Base-by-base conservation (phyloP, 2,888 invertebrate species). In the Diogma glabrata region DNA sequence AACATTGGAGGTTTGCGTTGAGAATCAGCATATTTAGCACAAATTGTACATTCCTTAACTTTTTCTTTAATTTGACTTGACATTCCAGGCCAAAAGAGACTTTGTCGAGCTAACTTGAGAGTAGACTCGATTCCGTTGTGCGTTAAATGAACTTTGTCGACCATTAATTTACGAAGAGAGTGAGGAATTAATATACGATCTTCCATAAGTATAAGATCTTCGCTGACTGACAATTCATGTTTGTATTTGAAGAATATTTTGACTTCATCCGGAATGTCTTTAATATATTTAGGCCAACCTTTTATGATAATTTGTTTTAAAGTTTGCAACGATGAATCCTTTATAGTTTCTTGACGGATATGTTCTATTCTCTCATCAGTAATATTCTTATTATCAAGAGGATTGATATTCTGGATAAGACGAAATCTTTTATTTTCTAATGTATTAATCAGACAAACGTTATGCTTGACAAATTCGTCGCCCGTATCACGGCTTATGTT, bases 51-150 rank as follows among this genome's bases (percentile, higher is more conserved):
- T 23, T 47, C 12, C n/a, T 43, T 24, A 22, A 53, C 19, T 23
- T 28, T 49, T 33, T 51, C 20, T 30, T 47, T 53, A 22, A 53
- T 53, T 45, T 51, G 43, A n/a, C 43, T 16, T 20, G 28, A 22
- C 47, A 53, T 53, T 16, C 51, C 49, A 6, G 50, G 52, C 52
- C 50, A 50, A 30, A 52, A 52, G 3, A 52, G 14, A 23, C 23
- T 51, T 16, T 48, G 16, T 17, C 47, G 28, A 10, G 50, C 51
- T 17, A 53, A 45, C 26, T 43, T 51, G 12, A 53, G 9, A 17
- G 51, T 38, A 22, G 46, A n/a, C 50, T 53, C 28, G 28, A 28
- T 28, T 28, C 28, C 28, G 28, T 28, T 28, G n/a, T 28, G 28
- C n/a, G 28, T 28, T 28, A 28, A 2, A 43, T 51, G 47, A 8